phyloP scores from a whole-genome alignment of 2,797 vertebrate genomes.

The Ambastaia sidthimunki region DNA sequence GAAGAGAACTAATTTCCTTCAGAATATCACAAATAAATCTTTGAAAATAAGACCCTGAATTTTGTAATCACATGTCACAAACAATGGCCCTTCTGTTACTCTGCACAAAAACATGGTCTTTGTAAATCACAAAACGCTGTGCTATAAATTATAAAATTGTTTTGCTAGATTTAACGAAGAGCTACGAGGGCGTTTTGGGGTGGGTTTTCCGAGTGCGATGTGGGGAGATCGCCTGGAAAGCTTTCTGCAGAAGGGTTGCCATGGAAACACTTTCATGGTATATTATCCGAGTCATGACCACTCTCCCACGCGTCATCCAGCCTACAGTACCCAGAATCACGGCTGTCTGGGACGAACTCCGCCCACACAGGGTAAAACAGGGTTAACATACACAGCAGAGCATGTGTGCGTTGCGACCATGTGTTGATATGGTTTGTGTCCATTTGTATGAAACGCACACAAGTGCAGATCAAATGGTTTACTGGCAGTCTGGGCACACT shows the following conservation, averaged over 20 bases:
- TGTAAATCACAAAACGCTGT: not conserved
- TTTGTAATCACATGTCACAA: no score
- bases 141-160: not conserved
- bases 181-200: constrained; percentile 2
- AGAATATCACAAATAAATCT: no score
- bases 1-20: no score
- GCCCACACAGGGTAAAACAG: constrained; percentile 34
- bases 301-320: constrained; percentile 36
- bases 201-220: not conserved
- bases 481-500: not conserved
- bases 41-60: not conserved
- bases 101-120: no score
- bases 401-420: constrained; percentile 25
- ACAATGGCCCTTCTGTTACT: no score
- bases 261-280: constrained; percentile 47
- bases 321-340: constrained; percentile 25
- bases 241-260: constrained; percentile 34
- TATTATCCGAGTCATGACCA: constrained; percentile 42
- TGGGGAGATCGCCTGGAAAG: constrained; percentile 13
- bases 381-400: constrained; percentile 18
- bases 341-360: constrained; percentile 27
- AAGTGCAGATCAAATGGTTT: not conserved
- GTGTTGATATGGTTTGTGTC: constrained; percentile 16
- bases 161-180: not conserved
- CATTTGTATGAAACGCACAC: not conserved